Conservation (phyloP, 2,113 vertebrate species). For the Leptosomus discolor region DNA sequence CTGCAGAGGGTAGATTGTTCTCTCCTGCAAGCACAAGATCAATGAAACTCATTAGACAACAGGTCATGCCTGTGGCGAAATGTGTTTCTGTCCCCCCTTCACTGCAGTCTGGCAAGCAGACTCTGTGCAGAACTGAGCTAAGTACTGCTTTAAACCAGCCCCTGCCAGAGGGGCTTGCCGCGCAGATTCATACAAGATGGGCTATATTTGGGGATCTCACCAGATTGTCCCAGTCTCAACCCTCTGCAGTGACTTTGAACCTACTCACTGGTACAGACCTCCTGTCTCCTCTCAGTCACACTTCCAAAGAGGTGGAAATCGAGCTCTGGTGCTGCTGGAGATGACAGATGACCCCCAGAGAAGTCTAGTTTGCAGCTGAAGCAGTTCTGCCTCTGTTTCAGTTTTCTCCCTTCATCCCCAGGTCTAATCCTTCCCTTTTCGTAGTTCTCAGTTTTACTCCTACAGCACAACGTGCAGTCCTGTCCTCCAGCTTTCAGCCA, state of each 20-base stretch:
- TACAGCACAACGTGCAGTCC: neutral
- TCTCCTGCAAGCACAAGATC: slow-evolving; percentile 63
- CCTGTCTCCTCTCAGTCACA: neutral
- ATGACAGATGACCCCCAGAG: neutral
- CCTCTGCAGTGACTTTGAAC: neutral
- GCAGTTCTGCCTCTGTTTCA: neutral
- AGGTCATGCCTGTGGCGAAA: neutral
- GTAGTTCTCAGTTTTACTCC: neutral
- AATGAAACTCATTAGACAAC: neutral
- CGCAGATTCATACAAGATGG: neutral
- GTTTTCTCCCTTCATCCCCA: neutral
- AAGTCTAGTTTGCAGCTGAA: neutral
- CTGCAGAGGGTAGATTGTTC: neutral
- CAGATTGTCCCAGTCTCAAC: neutral
- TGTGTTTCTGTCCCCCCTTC: neutral
- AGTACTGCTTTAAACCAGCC: neutral
- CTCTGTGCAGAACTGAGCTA: neutral
- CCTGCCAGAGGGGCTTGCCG: neutral
- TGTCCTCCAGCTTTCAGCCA: neutral
- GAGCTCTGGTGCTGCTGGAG: neutral
- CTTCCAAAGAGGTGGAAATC: neutral
- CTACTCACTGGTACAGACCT: neutral
- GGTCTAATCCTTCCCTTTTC: neutral
- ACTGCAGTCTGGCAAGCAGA: neutral
- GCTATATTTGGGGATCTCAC: neutral